Percentiles rank a stretch among this genome's conserved stretches.
phyloP scores from a whole-genome alignment of 1,140 invertebrate genomes.

The Muscidifurax raptorellus region DNA sequence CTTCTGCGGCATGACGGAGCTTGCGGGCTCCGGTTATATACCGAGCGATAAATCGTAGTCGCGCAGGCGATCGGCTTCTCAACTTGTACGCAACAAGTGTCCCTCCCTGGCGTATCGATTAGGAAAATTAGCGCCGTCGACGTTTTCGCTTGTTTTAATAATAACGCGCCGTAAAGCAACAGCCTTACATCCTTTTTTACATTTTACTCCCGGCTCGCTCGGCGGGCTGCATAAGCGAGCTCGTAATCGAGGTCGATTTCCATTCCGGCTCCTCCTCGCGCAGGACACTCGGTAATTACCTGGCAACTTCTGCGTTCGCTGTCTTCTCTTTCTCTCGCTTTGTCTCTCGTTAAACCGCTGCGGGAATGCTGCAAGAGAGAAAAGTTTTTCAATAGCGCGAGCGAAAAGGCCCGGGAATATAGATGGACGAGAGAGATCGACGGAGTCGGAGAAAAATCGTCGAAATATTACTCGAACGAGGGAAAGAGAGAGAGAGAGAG shows the following conservation, averaged over 20 bases:
- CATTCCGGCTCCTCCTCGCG: slow-evolving; percentile 6
- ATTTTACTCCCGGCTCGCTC: not conserved
- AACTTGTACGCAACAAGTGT: slow-evolving; percentile 37
- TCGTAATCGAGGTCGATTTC: slow-evolving; percentile 26
- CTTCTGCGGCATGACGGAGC: not conserved
- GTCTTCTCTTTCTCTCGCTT: not conserved
- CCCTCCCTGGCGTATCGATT: not conserved
- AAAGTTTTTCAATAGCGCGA: slow-evolving; percentile 47
- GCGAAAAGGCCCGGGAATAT: not conserved
- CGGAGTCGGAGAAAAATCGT: not conserved
- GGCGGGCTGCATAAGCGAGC: not conserved
- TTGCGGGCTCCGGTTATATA: not conserved
- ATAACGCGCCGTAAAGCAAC: not conserved
- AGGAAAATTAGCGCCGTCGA: slow-evolving; percentile 6
- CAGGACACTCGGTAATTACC: slow-evolving; percentile 43
- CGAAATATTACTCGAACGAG: not conserved
- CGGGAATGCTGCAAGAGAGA: slow-evolving; percentile 14
- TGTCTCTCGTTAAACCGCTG: slow-evolving; percentile 12
- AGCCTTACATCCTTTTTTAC: not conserved
- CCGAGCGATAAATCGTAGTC: not conserved
- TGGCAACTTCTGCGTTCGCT: slow-evolving; percentile 12
- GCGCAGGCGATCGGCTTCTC: not conserved
- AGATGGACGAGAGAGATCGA: not conserved
- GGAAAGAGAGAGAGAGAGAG: not conserved
- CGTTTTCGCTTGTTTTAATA: slow-evolving; percentile 15